Evolutionary conservation across 2,888 invertebrate species (phyloP).

Genomic region (Alloscopus bannaensis): DNA sequence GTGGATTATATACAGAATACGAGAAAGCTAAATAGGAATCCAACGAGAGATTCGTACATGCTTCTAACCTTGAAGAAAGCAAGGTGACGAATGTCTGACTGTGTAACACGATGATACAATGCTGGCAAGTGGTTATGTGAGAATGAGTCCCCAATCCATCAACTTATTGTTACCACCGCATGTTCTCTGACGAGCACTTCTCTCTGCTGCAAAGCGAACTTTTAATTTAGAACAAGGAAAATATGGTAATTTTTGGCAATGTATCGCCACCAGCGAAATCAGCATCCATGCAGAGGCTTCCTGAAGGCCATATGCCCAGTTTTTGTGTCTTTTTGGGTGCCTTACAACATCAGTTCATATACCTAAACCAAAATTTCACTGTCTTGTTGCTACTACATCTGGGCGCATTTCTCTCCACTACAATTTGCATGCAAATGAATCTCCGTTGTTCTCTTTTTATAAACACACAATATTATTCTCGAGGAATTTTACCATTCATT

Average conservation of each 20-base stretch:
- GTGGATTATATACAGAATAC: too few species aligned
- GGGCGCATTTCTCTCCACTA: not conserved
- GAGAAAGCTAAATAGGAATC: too few species aligned
- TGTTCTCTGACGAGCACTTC: not conserved
- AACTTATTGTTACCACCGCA: too few species aligned
- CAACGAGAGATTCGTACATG: too few species aligned
- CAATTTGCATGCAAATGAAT: not conserved
- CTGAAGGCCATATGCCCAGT: conserved; percentile 45
- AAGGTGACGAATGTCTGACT: not conserved
- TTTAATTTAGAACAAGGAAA: not conserved
- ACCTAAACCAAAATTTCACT: too few species aligned
- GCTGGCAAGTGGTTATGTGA: not conserved
- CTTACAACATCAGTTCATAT: not conserved
- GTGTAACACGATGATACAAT: not conserved
- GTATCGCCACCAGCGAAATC: conserved; percentile 6
- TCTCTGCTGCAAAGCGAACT: not conserved
- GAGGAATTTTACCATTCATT: not conserved
- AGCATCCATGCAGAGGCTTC: conserved; percentile 1
- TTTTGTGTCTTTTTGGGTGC: not conserved
- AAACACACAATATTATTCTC: not conserved
- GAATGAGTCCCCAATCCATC: too few species aligned
- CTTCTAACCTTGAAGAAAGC: not conserved
- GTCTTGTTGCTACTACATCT: not conserved
- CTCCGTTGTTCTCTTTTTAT: conserved; percentile 14
- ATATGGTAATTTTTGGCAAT: conserved; percentile 21